These are phyloP conservation scores for Paradoxurus hermaphroditus DNA, from an alignment of 2,113 vertebrate species.

Conservation along the genomic window DNA sequence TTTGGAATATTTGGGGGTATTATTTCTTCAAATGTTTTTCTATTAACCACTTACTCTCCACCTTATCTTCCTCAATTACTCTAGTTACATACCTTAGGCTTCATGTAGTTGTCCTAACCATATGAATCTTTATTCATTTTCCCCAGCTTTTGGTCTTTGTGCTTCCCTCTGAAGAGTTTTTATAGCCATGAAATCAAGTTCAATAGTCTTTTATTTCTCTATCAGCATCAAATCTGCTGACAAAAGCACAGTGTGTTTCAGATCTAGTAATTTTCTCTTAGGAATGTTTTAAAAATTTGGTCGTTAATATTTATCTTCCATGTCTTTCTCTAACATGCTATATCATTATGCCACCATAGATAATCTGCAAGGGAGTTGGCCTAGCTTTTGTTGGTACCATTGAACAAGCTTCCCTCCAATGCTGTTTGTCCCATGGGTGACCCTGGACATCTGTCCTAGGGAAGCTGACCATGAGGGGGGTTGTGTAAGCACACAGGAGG, in stretches of 20 bases:
- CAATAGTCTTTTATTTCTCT: neutral
- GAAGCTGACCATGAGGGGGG: neutral
- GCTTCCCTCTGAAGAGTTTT: neutral
- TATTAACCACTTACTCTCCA: neutral
- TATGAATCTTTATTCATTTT: neutral
- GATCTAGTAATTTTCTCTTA: neutral
- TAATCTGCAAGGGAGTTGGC: too few species aligned
- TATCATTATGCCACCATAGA: too few species aligned
- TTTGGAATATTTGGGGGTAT: neutral
- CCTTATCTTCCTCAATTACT: neutral
- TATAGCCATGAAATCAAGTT: neutral
- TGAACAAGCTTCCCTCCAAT: fast-evolving
- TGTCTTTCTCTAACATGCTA: neutral
- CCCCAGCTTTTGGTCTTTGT: neutral
- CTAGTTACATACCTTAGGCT: neutral
- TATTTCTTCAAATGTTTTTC: neutral
- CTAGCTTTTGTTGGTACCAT: neutral
- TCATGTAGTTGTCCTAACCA: neutral
- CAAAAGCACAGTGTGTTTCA: neutral
- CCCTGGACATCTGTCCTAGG: fast-evolving
- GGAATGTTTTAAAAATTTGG: neutral
- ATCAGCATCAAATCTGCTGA: neutral
- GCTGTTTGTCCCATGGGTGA: fast-evolving
- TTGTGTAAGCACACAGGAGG: neutral
- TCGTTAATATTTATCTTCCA: neutral